Evolutionary conservation across 2,113 vertebrate species (phyloP).

Genomic region (Otis tarda): DNA sequence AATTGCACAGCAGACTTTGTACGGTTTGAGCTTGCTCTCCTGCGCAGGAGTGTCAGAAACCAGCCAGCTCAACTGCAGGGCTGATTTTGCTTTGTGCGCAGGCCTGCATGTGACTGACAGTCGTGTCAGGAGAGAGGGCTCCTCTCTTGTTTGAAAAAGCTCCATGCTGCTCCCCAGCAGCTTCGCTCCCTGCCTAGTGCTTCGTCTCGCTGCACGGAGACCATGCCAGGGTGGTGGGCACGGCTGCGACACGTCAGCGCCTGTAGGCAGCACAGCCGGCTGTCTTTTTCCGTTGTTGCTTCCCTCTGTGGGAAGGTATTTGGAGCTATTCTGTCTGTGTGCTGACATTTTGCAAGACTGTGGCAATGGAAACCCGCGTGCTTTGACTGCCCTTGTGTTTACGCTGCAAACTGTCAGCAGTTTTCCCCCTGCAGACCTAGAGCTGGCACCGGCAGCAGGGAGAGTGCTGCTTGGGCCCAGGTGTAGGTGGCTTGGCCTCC

Average conservation of each 20-base stretch:
- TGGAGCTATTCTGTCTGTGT: neutral
- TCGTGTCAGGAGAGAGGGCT: neutral
- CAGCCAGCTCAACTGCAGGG: neutral
- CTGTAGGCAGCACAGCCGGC: rapidly evolving
- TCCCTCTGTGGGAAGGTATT: neutral
- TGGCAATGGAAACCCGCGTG: neutral
- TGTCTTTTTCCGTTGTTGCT: neutral
- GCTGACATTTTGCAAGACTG: neutral
- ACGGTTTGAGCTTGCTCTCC: neutral
- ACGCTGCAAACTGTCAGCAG: neutral
- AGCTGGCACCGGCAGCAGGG: rapidly evolving
- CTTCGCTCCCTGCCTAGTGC: neutral
- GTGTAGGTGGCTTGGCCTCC: rapidly evolving
- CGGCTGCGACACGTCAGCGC: neutral
- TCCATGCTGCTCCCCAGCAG: neutral
- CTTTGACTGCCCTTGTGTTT: neutral
- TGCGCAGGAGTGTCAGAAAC: rapidly evolving
- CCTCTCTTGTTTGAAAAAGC: neutral
- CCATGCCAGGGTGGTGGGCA: rapidly evolving
- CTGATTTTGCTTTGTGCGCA: neutral
- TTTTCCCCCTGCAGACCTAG: neutral
- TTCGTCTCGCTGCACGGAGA: rapidly evolving
- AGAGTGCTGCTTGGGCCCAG: neutral
- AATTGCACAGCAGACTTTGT: neutral
- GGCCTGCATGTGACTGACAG: rapidly evolving